These are phyloP conservation scores for Plagiodera versicolora DNA, from an alignment of 2,888 invertebrate genomes.

Conservation along the genomic window DNA sequence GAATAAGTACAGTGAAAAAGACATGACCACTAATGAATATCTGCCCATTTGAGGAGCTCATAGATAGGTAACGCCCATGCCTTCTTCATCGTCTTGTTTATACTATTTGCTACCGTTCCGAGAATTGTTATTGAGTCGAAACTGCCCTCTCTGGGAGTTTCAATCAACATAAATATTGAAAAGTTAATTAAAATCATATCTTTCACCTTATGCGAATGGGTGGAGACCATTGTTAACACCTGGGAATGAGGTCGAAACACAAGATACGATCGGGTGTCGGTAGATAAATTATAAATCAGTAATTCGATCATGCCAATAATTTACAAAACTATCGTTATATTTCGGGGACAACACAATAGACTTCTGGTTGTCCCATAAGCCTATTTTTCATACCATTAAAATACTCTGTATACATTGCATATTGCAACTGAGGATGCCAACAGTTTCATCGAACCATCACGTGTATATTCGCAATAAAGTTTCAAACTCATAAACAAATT, in stretches of 20 bases:
- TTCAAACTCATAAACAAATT: not conserved
- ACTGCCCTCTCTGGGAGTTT: not conserved
- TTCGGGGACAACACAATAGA: too few relatives aligned
- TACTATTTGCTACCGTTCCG: not conserved
- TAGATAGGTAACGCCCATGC: not conserved
- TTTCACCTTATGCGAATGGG: not conserved
- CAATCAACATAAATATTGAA: not conserved
- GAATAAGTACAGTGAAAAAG: too few relatives aligned
- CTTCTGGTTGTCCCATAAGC: too few relatives aligned
- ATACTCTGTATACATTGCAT: too few relatives aligned
- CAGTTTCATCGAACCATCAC: not conserved
- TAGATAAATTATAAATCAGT: not conserved
- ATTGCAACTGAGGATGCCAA: too few relatives aligned
- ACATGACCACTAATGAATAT: too few relatives aligned
- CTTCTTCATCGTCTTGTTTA: not conserved
- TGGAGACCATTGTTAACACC: not conserved
- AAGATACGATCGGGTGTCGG: not conserved
- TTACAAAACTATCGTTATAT: not conserved
- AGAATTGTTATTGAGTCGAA: not conserved
- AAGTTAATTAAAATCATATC: slow-evolving; percentile 1
- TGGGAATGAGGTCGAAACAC: not conserved
- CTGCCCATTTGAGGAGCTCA: too few relatives aligned
- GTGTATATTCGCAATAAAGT: not conserved
- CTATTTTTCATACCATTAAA: too few relatives aligned
- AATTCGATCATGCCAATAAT: not conserved